Evolutionary conservation across 1,140 invertebrate species (phyloP), one percentile per base, ranked within the genome.

Genomic region (Macrosteles quadrilineatus): DNA sequence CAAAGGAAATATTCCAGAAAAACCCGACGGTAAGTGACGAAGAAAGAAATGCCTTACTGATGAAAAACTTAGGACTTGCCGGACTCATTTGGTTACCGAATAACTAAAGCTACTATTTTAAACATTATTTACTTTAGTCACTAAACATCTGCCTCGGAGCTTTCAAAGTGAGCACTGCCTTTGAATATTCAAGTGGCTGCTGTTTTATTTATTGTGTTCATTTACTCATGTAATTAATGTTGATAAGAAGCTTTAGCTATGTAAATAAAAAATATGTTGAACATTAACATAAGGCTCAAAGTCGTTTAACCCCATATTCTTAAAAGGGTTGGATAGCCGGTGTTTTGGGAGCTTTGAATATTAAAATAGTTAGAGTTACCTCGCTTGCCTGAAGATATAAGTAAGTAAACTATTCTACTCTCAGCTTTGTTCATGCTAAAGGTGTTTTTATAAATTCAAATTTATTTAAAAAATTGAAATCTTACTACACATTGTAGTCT

Each of bases 41-140:
- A 23, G 47, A 66, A 25, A 67, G 71, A 1, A 73, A 75, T 47
- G 40, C 43, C 0, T 30, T 67, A 19, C 62, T 75, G 23, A 71
- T 62, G 36, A 71, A 72, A 25, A 62, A 67, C 25, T 63, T 75
- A 14, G 69, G 72, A n/a, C 65, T 71, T 12, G 59, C 47, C 14
- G 68, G 73, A 0, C 68, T 68, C n/a, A 32, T 73, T 0, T 75
- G 74, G 74, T 19, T 73, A 43, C 74, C 74, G 17, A 72, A 65
- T 25, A 72, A 68, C 27, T 72, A 67, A 67, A 45, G 6, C 17
- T 50, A 50, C 21, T 11, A n/a, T 50, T 50, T 50, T 50, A 50
- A 50, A 50, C n/a, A 23, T 50, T 50, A 6, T 19, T 4, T 50
- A 50, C n/a, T 50, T 4, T 59, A 59, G 55, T 59, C 23, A 21